Percentiles rank a stretch among this genome's conserved stretches.
Evolutionary conservation across 2,888 invertebrate species (phyloP).

Genomic region (Lucinisca nassula): DNA sequence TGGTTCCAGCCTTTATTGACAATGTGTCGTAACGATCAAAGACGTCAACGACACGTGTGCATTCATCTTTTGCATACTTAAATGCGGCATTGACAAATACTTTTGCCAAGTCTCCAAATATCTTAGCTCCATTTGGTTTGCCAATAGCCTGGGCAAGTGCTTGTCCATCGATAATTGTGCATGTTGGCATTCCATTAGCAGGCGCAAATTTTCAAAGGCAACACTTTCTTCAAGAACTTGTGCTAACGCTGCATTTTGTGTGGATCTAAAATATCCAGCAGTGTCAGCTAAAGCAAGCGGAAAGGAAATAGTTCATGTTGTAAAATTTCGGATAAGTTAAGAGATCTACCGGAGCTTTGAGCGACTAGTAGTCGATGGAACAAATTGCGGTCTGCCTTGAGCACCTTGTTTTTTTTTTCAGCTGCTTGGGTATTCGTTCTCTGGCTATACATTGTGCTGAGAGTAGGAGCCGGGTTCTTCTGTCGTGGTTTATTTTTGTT

Average conservation of each 20-base stretch:
- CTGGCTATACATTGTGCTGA: no score
- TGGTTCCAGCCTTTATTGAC: conserved; percentile 9
- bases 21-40: not conserved
- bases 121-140: conserved; percentile 1
- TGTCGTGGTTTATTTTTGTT: no score
- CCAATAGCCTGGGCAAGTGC: conserved; percentile 14
- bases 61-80: not conserved
- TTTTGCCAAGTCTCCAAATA: conserved; percentile 7
- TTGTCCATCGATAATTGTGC: conserved; percentile 5
- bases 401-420: no score
- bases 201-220: not conserved
- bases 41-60: not conserved
- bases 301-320: conserved; percentile 6
- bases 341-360: not conserved
- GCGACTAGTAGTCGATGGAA: not conserved
- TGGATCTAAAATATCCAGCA: not conserved
- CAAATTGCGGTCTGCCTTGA: no score
- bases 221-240: not conserved
- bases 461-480: no score
- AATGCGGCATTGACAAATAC: not conserved
- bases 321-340: not conserved
- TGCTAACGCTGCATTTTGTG: not conserved
- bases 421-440: no score
- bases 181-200: not conserved
- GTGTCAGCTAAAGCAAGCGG: conserved; percentile 14